These are phyloP conservation scores for Syrphus vitripennis DNA, from an alignment of 2,888 invertebrate genomes.

Conservation along the genomic window DNA sequence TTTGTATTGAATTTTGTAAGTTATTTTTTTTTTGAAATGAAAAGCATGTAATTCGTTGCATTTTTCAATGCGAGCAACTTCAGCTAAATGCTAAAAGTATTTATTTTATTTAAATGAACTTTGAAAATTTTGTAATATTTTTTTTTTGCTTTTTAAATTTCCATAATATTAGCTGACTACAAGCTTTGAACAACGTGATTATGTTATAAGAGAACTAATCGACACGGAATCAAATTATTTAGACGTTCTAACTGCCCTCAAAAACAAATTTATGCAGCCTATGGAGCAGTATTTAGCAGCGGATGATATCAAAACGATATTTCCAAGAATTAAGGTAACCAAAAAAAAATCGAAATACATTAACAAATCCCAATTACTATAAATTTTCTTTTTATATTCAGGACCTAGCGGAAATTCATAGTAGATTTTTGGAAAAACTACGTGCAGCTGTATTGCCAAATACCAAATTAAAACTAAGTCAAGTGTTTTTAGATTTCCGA, in stretches of 20 bases:
- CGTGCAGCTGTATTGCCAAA: slow-evolving; percentile 86
- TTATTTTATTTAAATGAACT: neutral
- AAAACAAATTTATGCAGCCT: slow-evolving; percentile 90
- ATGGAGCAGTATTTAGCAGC: slow-evolving; percentile 87
- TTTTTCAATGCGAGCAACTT: slow-evolving; percentile 40
- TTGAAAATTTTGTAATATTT: neutral
- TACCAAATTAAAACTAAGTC: slow-evolving; percentile 84
- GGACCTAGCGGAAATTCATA: slow-evolving; percentile 93
- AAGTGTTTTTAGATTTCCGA: slow-evolving; percentile 94
- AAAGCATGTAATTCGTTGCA: slow-evolving; percentile 12
- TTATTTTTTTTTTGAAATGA: slow-evolving; percentile 15
- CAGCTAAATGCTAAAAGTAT: slow-evolving; percentile 41
- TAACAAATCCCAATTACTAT: too few relatives aligned
- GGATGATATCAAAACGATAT: slow-evolving; percentile 90
- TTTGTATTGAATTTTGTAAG: slow-evolving; percentile 15
- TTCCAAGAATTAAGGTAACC: slow-evolving; percentile 94
- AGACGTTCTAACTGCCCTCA: slow-evolving; percentile 93
- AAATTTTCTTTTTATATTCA: slow-evolving; percentile 77
- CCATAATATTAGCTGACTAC: slow-evolving; percentile 80
- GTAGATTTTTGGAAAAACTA: slow-evolving; percentile 91
- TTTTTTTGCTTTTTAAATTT: slow-evolving; percentile 1
- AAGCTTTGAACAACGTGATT: slow-evolving; percentile 93
- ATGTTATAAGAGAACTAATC: slow-evolving; percentile 94
- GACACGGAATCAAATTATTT: slow-evolving; percentile 99
- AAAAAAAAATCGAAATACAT: neutral